phyloP scores from a whole-genome alignment of 2,797 vertebrate species.

The Denticeps clupeoides region DNA sequence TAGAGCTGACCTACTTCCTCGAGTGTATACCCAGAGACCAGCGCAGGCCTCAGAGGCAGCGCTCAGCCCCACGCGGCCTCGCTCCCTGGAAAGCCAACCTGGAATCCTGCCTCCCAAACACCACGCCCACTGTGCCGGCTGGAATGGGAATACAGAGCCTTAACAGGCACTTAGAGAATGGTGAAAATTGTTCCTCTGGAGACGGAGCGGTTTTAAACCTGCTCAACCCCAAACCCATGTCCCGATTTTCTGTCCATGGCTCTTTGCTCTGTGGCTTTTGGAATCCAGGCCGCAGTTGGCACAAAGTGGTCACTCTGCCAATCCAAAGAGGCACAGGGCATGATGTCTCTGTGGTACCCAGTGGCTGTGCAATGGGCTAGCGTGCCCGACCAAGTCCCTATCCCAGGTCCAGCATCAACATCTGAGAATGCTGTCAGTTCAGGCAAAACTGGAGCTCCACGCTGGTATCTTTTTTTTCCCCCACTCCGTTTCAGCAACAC shows the following conservation, averaged over 20 bases:
- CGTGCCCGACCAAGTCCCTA: conserved; percentile 41
- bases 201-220: conserved; percentile 43
- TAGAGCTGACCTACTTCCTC: conserved; percentile 10
- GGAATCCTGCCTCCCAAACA: conserved; percentile 39
- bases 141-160: conserved; percentile 53
- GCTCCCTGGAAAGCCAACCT: conserved; percentile 23
- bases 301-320: neutral
- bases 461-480: conserved; percentile 42
- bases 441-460: conserved; percentile 44
- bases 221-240: conserved; percentile 1
- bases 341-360: neutral
- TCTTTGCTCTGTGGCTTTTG: conserved; percentile 6
- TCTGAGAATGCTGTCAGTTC: conserved; percentile 52
- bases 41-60: neutral
- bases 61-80: neutral
- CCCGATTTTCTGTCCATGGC: neutral
- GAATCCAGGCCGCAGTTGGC: conserved; percentile 3
- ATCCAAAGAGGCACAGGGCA: neutral
- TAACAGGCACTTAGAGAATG: conserved; percentile 59
- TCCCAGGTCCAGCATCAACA: conserved; percentile 48
- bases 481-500: conserved; percentile 43
- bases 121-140: conserved; percentile 45
- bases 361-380: conserved; percentile 13
- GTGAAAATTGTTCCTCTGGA: conserved; percentile 56
- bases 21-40: conserved; percentile 2